phyloP scores from a whole-genome alignment of 2,888 invertebrate genomes.

The Eupithecia insigniata region DNA sequence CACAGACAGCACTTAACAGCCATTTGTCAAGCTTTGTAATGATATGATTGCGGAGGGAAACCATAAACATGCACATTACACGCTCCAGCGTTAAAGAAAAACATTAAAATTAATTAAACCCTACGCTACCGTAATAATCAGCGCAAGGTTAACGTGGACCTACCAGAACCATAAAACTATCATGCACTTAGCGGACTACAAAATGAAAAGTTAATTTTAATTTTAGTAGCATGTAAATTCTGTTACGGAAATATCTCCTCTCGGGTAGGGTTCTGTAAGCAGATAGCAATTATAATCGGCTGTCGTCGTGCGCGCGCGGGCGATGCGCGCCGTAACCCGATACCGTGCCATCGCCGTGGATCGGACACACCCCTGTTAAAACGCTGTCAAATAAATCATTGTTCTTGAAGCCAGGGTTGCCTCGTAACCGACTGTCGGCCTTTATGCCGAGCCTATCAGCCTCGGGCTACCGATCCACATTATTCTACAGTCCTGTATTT shows the following conservation, averaged over 20 bases:
- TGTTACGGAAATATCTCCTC: conserved; percentile 23
- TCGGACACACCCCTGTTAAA: conserved; percentile 39
- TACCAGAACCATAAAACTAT: background rate
- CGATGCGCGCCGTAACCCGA: conserved; percentile 39
- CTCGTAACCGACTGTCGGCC: conserved; percentile 9
- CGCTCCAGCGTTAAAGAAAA: conserved; percentile 2
- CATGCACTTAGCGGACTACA: background rate
- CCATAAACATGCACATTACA: conserved; percentile 11
- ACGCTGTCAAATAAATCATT: conserved; percentile 44
- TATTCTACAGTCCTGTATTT: conserved; percentile 2
- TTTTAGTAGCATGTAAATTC: conserved; percentile 16
- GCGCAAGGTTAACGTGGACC: background rate
- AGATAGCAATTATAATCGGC: conserved; percentile 37
- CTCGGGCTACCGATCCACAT: conserved; percentile 3
- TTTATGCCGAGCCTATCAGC: conserved; percentile 9
- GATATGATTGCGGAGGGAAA: background rate
- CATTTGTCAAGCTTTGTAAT: conserved; percentile 6
- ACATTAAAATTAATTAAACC: conserved; percentile 11
- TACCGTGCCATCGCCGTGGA: conserved; percentile 41
- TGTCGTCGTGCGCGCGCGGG: conserved; percentile 26
- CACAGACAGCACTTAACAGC: conserved; percentile 9
- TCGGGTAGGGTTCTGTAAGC: conserved; percentile 28
- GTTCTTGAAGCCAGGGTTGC: conserved; percentile 37
- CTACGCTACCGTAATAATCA: background rate
- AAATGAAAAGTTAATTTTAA: conserved; percentile 15